phyloP scores from a whole-genome alignment of 2,888 invertebrate species.

The Sinodicranocentrus sp. region DNA sequence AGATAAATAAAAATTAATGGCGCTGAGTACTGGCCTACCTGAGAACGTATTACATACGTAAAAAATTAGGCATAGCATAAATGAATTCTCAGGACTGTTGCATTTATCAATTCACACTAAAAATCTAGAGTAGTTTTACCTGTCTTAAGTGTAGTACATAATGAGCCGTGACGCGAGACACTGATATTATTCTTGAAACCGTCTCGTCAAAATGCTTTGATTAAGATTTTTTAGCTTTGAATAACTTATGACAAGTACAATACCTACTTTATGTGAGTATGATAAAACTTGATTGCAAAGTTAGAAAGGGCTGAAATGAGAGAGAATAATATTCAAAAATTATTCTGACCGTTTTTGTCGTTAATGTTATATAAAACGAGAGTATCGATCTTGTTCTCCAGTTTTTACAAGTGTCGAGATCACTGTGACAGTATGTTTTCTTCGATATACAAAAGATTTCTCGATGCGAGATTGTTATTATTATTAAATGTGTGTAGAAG shows the following conservation, averaged over 20 bases:
- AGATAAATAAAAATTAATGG: conserved; percentile 30
- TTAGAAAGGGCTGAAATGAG: too few species aligned
- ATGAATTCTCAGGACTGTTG: conserved; percentile 53
- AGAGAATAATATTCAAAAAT: too few species aligned
- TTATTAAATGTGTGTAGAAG: background rate
- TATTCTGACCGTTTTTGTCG: too few species aligned
- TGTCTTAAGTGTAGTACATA: background rate
- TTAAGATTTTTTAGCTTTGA: background rate
- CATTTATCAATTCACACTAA: conserved; percentile 34
- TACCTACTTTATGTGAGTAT: too few species aligned
- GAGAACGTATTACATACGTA: conserved; percentile 52
- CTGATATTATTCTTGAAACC: conserved; percentile 27
- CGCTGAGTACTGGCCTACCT: conserved; percentile 33
- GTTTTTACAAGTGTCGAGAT: too few species aligned
- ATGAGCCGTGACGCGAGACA: background rate
- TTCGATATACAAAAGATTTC: background rate
- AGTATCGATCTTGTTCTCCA: too few species aligned
- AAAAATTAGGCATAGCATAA: conserved; percentile 10
- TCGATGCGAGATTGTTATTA: conserved; percentile 13
- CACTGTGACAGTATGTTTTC: too few species aligned
- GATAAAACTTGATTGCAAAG: too few species aligned
- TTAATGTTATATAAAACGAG: too few species aligned
- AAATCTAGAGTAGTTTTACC: background rate
- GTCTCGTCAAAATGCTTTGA: conserved; percentile 14
- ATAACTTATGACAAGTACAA: conserved; percentile 15